These are phyloP conservation scores for Hucho hucho DNA, from an alignment of 2,113 vertebrate species.

Conservation along the genomic window DNA sequence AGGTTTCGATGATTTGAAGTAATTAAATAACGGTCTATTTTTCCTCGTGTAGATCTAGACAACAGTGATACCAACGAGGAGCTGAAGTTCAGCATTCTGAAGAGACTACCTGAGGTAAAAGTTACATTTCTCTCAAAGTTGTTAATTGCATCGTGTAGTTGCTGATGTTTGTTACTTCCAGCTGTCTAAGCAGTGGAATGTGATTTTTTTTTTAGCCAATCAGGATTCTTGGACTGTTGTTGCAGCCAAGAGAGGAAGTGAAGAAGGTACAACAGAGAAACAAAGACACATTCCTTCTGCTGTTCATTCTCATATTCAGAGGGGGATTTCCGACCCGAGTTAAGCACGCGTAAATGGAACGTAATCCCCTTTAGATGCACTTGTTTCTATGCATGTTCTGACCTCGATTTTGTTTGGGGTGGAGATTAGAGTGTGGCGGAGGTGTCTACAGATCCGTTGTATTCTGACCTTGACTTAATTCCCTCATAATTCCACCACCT, in stretches of 20 bases:
- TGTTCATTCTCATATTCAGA: too few relatives aligned
- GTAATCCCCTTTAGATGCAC: too few relatives aligned
- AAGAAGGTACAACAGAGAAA: conserved; percentile 3
- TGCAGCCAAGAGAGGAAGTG: conserved; percentile 6
- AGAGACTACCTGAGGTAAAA: conserved; percentile 87
- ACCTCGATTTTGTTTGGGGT: background rate
- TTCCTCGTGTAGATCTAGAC: conserved; percentile 80
- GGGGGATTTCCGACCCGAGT: background rate
- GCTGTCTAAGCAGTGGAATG: conserved; percentile 3
- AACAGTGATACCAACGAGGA: conserved; percentile 84
- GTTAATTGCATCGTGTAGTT: background rate
- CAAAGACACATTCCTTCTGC: background rate
- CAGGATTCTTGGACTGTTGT: background rate
- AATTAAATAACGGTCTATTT: background rate
- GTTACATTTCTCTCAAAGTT: background rate
- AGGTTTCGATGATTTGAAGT: background rate
- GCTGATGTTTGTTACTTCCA: background rate
- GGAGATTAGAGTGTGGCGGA: too few relatives aligned
- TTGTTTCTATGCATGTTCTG: too few relatives aligned
- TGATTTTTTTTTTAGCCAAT: background rate
- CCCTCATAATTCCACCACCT: too few relatives aligned
- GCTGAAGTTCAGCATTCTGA: conserved; percentile 87
- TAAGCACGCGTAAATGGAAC: too few relatives aligned
- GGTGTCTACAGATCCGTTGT: too few relatives aligned
- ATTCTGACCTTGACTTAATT: too few relatives aligned